phyloP scores from a whole-genome alignment of 2,113 vertebrate genomes.

The Sapayoa aenigma region DNA sequence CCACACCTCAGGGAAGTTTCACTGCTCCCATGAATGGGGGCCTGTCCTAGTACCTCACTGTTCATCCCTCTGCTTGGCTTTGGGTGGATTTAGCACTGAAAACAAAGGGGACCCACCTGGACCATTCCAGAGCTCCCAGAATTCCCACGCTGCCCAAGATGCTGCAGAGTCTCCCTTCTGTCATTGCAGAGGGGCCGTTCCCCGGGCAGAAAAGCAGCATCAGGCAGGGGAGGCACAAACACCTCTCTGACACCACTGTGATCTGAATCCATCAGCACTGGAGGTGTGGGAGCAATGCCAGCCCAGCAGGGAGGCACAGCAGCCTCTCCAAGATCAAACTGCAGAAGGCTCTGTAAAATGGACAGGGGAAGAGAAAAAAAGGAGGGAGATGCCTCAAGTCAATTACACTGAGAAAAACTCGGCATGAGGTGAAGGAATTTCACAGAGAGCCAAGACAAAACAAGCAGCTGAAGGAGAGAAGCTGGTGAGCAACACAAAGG shows the following conservation, averaged over 20 bases:
- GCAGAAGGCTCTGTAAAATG: not conserved
- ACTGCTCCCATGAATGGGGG: not conserved
- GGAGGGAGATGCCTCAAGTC: not conserved
- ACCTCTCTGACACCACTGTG: fast-evolving
- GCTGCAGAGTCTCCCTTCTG: not conserved
- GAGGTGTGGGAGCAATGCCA: not conserved
- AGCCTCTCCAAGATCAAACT: not conserved
- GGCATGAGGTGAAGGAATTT: not conserved
- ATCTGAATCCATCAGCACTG: not conserved
- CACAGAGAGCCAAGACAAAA: not conserved
- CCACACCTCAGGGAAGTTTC: not conserved
- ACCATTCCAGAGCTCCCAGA: not conserved
- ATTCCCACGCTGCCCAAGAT: not conserved
- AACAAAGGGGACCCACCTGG: not conserved
- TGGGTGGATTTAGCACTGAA: not conserved
- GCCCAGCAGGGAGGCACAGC: not conserved
- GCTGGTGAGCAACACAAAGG: not conserved
- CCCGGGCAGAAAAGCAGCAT: fast-evolving
- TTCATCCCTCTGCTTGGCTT: not conserved
- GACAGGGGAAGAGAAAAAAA: not conserved
- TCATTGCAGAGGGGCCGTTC: not conserved
- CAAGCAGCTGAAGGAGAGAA: not conserved
- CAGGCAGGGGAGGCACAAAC: not conserved
- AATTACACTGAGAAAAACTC: not conserved
- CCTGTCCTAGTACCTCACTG: not conserved